Conservation (phyloP, 2,113 vertebrate species). For the Hydrolagus affinis region DNA sequence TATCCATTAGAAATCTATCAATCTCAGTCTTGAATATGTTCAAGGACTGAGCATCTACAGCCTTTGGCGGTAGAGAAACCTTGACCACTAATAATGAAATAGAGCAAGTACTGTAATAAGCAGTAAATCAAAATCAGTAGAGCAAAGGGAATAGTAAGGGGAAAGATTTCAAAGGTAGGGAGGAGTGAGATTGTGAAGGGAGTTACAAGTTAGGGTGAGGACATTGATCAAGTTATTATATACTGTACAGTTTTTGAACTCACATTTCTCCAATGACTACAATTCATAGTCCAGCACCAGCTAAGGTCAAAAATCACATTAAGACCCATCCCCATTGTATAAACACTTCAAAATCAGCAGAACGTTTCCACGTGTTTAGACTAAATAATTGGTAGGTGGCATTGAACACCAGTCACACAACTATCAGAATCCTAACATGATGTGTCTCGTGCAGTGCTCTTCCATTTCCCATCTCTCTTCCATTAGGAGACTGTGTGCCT, state of each 20-base stretch:
- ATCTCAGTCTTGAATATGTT: too few relatives aligned
- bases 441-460: background rate
- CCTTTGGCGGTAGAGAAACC: too few relatives aligned
- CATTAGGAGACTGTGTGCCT: background rate
- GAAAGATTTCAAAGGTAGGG: too few relatives aligned
- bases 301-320: background rate
- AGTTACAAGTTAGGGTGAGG: too few relatives aligned
- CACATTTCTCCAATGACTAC: background rate
- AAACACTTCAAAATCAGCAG: constrained; percentile 11
- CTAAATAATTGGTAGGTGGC: background rate
- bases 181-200: too few relatives aligned
- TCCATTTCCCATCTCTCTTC: background rate
- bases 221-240: background rate
- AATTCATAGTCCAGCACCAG: constrained; percentile 6
- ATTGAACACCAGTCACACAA: background rate
- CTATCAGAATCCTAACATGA: background rate
- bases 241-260: background rate
- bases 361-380: background rate
- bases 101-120: too few relatives aligned
- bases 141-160: too few relatives aligned
- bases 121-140: too few relatives aligned
- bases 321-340: constrained; percentile 3
- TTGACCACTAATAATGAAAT: too few relatives aligned
- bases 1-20: too few relatives aligned
- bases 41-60: too few relatives aligned